phyloP scores from a whole-genome alignment of 2,113 vertebrate species.

The Perca flavescens region DNA sequence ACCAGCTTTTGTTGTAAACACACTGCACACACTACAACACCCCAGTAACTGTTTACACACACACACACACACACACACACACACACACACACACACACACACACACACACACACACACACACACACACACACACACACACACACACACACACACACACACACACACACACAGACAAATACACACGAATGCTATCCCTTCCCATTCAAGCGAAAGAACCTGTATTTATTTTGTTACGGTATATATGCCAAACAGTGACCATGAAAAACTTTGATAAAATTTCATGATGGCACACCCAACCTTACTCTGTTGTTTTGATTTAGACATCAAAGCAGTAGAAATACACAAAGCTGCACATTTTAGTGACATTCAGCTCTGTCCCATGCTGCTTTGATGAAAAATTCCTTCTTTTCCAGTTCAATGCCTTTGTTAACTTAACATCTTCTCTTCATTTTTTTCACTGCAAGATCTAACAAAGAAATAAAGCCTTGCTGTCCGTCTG shows the following conservation, averaged over 20 bases:
- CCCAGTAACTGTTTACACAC: constrained; percentile 9
- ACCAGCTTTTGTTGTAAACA: constrained; percentile 46
- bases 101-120: constrained; percentile 24
- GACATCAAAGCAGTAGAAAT: constrained; percentile 36
- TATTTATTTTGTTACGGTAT: neutral
- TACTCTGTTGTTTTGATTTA: constrained; percentile 1
- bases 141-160: constrained; percentile 5
- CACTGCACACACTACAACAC: neutral
- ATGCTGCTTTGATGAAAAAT: constrained; percentile 10
- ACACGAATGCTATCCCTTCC: constrained; percentile 16
- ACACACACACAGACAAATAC: too few species aligned
- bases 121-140: constrained; percentile 17
- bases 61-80: constrained; percentile 16
- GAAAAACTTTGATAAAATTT: constrained; percentile 25
- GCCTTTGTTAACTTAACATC: neutral
- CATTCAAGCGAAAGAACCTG: neutral
- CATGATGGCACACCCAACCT: neutral
- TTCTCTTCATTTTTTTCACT: neutral
- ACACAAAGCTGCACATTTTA: constrained; percentile 26
- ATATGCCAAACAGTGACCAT: constrained; percentile 2
- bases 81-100: constrained; percentile 28
- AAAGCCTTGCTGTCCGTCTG: neutral
- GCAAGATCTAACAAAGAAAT: neutral
- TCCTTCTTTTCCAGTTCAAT: constrained; percentile 5
- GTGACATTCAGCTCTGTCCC: neutral